These are phyloP conservation scores for Phenganax stokvisi DNA, from an alignment of 92 coral and sea anemone species.

Conservation along the genomic window DNA sequence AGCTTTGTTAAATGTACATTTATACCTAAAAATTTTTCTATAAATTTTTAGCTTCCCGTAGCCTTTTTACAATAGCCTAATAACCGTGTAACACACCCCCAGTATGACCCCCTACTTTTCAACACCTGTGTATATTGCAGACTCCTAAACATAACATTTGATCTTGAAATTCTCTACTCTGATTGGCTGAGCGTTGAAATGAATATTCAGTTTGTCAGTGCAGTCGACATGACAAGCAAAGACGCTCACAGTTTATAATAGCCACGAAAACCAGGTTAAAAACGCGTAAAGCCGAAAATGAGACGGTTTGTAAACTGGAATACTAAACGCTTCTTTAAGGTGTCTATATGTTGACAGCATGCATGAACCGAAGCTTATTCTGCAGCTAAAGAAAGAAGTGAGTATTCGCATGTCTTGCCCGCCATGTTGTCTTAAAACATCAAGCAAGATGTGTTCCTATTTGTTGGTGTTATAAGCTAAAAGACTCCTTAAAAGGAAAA, in stretches of 20 bases:
- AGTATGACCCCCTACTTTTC: not conserved
- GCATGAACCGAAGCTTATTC: not conserved
- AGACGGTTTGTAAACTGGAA: not conserved
- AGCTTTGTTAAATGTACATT: too few relatives aligned
- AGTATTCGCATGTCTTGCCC: not conserved
- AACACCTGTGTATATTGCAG: constrained; percentile 1
- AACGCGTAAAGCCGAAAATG: not conserved
- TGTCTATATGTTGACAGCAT: not conserved
- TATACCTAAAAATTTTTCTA: too few relatives aligned
- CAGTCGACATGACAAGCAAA: too few relatives aligned
- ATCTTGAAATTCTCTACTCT: not conserved
- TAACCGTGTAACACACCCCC: too few relatives aligned
- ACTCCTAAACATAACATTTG: not conserved
- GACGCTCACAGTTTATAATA: too few relatives aligned
- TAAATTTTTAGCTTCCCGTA: too few relatives aligned
- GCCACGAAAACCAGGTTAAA: constrained; percentile 6
- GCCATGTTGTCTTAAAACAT: not conserved
- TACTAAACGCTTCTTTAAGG: not conserved
- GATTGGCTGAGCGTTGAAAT: not conserved
- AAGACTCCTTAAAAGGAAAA: not conserved
- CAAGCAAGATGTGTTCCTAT: not conserved
- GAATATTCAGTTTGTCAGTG: too few relatives aligned
- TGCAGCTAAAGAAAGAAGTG: not conserved
- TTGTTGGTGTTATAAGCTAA: constrained; percentile 4
- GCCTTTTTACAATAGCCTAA: too few relatives aligned